Evolutionary conservation across 37 sponge, comb jelly and placozoan genomes (phyloP), one percentile per base, ranked within the genome.

Genomic region (Spongilla lacustris): DNA sequence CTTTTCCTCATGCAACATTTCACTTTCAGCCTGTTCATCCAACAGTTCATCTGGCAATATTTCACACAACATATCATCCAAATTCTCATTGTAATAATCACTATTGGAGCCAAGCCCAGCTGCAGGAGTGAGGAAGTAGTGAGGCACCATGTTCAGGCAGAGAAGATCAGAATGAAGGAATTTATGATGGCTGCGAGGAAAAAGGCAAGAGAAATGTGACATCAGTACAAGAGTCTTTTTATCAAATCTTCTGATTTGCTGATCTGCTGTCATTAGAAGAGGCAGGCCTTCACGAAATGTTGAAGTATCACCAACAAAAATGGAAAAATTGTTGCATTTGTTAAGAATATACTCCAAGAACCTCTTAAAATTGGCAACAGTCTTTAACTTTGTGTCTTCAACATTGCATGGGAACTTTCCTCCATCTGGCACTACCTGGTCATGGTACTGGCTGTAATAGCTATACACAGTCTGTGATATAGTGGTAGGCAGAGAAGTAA

Each of bases 231-330:
- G 50, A 46, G 66, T 37, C 4, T 50, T 46, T n/a, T 77, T 66
- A 22, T 85, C 75, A 77, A 85, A 85, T 30, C 26, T 37, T 8
- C 85, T 31, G 36, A 85, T 25, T n/a, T 77, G 28, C 21, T 32
- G 30, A 77, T 85, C 85, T 13, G 85, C 77, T 26, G 77, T 85
- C 68, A 85, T 68, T 23, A 85, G 75, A 26, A 85, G 70, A 36
- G 77, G 85, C 17, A 68, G 22, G 1, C 85, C 85, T 26, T 33
- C 27, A 79, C 68, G 80, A 79, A 67, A 79, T 8, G 27, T 1
- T 32, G 50, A 69, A 29, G 50, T n/a, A 21, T 50, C 66, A 79
- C 30, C 50, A 72, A 33, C 31, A 32, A 33, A 33, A 25, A 1
- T 5, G 5, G 22, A 0, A 22, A 19, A 21, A 48, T n/a, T 14